A percentile compares a stretch with the other conserved stretches of the same genome.
phyloP scores from a whole-genome alignment of 2,113 vertebrate genomes.

The Ramphastos sulfuratus region DNA sequence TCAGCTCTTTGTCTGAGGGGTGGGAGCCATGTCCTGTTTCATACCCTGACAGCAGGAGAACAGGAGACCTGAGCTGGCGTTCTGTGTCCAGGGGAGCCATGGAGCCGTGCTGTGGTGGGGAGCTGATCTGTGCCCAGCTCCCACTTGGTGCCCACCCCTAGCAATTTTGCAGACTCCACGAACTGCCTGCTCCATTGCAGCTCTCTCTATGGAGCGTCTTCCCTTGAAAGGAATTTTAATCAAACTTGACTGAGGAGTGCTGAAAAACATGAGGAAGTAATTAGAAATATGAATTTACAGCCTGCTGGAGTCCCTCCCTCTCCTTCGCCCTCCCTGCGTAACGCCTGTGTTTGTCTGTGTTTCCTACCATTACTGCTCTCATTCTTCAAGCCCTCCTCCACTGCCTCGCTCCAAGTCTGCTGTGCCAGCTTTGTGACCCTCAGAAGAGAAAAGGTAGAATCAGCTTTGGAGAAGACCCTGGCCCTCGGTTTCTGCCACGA shows the following conservation, averaged over 20 bases:
- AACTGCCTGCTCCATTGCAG: not conserved
- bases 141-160: not conserved
- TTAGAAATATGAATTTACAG: conserved; percentile 76
- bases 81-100: not conserved
- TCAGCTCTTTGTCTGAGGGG: not conserved
- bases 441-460: not conserved
- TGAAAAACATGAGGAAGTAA: conserved; percentile 72
- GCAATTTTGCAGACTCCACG: not conserved
- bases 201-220: conserved; percentile 25
- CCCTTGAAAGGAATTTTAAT: conserved; percentile 74
- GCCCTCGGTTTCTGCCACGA: not conserved
- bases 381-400: conserved; percentile 56
- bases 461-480: not conserved
- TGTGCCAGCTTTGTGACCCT: not conserved
- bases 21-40: not conserved
- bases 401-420: not conserved
- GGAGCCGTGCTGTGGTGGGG: accelerated
- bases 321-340: conserved; percentile 20
- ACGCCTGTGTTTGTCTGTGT: conserved; percentile 18
- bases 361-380: conserved; percentile 10
- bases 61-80: not conserved
- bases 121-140: not conserved
- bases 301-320: conserved; percentile 65
- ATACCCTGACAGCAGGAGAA: not conserved
- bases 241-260: conserved; percentile 72